Evolutionary conservation across 2,888 invertebrate genomes (phyloP), one percentile per base, ranked within the genome.

Genomic region (Hoplodrina blanda): DNA sequence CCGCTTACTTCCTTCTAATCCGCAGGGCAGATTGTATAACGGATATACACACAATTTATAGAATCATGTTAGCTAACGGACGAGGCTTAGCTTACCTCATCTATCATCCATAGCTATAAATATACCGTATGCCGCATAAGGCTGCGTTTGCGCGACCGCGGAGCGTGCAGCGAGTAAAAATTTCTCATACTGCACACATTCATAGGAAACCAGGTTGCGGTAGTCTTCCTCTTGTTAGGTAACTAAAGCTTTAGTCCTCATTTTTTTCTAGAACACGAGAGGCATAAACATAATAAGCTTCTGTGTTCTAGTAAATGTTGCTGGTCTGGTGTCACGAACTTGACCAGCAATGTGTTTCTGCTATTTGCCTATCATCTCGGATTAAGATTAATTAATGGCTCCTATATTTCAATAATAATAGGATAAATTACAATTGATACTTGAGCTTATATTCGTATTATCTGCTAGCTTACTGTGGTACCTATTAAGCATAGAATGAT

Each of bases 11-110:
- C 61, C 60, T 76, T 61, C 41, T 66, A 59, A 76, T 77, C 81
- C 71, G 50, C 67, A 78, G 78, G 73, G 54, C 60, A 62, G 72
- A 60, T 77, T 62, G 72, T 64, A 78, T 78, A 81, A 78, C 78
- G 82, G 78, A 79, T 64, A 78, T 79, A 63, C 55, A 78, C 37
- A 78, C 79, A 76, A 62, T 65, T 81, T 72, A 79, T 82, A 76
- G 54, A 82, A 73, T 71, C 80, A 71, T 73, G 83, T 82, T 82
- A 73, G 50, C 63, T 84, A 84, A 83, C 85, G 74, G 85, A 68
- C 64, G 53, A 65, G 76, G 65, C 66, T 80, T 66, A 85, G 67
- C 59, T 73, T 75, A 78, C 83, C 68, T 76, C 85, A 83, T 83
- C 78, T 55, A 62, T 78, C 85, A 83, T 72, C 66, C 78, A 66